Conservation (phyloP, 2,113 vertebrate species). For the Pelecanus crispus region DNA sequence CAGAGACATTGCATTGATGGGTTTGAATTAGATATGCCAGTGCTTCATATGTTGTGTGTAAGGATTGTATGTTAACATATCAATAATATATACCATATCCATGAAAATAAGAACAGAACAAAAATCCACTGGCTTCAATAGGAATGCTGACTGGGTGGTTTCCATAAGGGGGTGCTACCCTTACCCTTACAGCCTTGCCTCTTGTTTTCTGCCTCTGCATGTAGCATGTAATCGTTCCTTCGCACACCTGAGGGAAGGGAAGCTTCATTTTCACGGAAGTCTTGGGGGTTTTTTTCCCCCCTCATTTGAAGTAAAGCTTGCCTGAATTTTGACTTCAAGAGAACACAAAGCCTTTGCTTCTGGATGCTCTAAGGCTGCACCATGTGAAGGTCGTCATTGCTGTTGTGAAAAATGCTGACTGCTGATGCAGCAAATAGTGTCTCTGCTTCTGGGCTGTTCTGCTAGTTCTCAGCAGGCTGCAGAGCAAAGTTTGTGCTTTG, state of each 20-base stretch:
- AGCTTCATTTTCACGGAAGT: background rate
- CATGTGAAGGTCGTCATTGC: background rate
- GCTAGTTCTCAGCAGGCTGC: background rate
- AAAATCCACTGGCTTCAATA: background rate
- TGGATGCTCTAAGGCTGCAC: background rate
- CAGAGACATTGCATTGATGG: background rate
- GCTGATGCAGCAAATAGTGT: background rate
- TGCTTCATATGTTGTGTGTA: background rate
- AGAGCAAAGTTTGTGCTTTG: background rate
- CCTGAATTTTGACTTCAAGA: background rate
- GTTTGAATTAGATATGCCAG: background rate
- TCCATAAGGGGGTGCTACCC: background rate
- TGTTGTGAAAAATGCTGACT: background rate
- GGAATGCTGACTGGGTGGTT: background rate
- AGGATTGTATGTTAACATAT: background rate
- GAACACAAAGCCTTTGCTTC: background rate
- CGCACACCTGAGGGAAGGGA: background rate
- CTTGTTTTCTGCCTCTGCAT: background rate
- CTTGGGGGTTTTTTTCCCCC: too few species aligned
- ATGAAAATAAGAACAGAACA: background rate
- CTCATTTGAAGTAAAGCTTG: background rate
- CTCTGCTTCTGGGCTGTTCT: background rate
- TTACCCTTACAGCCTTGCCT: background rate
- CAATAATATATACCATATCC: background rate
- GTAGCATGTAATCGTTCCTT: background rate